Percentiles rank a stretch among this genome's conserved stretches.
Conservation (phyloP, 2,113 vertebrate genomes). For the Cheirogaleus medius region DNA sequence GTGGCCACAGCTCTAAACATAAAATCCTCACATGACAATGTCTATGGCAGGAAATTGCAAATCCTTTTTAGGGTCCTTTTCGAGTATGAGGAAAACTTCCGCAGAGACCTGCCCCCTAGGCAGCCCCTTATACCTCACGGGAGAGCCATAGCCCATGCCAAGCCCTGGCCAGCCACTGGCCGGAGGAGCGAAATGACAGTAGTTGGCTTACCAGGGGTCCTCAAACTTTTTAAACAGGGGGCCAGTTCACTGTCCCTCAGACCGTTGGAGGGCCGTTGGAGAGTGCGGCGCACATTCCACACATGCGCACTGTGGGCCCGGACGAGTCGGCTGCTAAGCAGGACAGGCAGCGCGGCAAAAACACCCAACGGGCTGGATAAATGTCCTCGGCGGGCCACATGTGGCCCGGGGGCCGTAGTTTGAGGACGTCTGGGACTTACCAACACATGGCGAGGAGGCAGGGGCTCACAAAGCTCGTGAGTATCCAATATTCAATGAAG, state of each 20-base stretch:
- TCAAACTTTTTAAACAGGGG: too few relatives aligned
- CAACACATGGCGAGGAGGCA: background rate
- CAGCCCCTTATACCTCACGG: background rate
- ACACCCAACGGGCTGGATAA: too few relatives aligned
- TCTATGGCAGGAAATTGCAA: background rate
- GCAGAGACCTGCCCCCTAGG: background rate
- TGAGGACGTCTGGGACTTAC: too few relatives aligned
- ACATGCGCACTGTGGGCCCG: too few relatives aligned
- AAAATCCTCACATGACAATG: background rate
- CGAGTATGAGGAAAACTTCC: background rate
- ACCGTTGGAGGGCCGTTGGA: too few relatives aligned
- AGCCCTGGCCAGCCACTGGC: background rate
- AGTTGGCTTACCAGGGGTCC: too few relatives aligned
- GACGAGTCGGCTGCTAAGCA: too few relatives aligned
- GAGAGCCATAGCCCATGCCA: background rate
- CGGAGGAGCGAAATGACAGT: background rate
- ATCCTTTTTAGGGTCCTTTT: background rate
- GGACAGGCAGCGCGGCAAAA: too few relatives aligned
- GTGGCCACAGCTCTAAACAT: background rate
- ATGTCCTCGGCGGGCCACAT: too few relatives aligned
- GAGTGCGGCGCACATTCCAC: too few relatives aligned
- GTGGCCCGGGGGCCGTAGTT: too few relatives aligned
- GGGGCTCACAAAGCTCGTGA: background rate
- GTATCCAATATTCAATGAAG: background rate
- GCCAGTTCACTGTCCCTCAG: too few relatives aligned